Conservation (phyloP, 2,888 invertebrate genomes). For the Ryuthela nishihirai region DNA sequence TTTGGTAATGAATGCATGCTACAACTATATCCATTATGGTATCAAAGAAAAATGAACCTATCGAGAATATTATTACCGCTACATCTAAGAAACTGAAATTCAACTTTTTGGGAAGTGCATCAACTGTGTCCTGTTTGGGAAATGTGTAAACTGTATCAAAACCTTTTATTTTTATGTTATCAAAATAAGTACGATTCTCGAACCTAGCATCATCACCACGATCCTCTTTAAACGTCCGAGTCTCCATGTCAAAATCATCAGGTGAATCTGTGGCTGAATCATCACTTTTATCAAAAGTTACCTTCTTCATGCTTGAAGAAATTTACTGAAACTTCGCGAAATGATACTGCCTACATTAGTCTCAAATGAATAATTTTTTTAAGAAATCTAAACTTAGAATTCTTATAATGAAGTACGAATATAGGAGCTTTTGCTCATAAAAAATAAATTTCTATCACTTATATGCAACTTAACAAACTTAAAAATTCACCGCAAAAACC, state of each 20-base stretch:
- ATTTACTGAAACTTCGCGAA: too few species aligned
- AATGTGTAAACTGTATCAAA: too few species aligned
- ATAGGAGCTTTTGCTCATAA: too few species aligned
- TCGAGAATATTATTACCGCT: conserved; percentile 39
- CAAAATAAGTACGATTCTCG: conserved; percentile 11
- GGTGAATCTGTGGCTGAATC: conserved; percentile 34
- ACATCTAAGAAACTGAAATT: conserved; percentile 39
- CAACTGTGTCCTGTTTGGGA: conserved; percentile 23
- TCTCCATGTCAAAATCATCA: conserved; percentile 32
- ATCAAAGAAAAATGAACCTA: conserved; percentile 42
- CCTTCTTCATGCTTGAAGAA: too few species aligned
- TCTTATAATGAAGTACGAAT: too few species aligned
- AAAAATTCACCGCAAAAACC: too few species aligned
- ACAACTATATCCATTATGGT: conserved; percentile 41
- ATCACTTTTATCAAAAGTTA: too few species aligned
- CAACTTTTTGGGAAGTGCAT: conserved; percentile 32
- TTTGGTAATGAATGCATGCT: conserved; percentile 38
- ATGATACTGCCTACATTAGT: too few species aligned
- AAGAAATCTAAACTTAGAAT: too few species aligned
- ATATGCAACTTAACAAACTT: too few species aligned
- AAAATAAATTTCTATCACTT: too few species aligned
- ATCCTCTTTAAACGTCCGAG: conserved; percentile 3
- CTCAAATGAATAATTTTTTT: too few species aligned
- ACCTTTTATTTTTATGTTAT: conserved; percentile 35
- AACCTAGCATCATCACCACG: conserved; percentile 8